Percentiles rank a stretch among this genome's conserved stretches.
phyloP scores from a whole-genome alignment of 2,113 vertebrate genomes.

The Leptocoma aspasia region DNA sequence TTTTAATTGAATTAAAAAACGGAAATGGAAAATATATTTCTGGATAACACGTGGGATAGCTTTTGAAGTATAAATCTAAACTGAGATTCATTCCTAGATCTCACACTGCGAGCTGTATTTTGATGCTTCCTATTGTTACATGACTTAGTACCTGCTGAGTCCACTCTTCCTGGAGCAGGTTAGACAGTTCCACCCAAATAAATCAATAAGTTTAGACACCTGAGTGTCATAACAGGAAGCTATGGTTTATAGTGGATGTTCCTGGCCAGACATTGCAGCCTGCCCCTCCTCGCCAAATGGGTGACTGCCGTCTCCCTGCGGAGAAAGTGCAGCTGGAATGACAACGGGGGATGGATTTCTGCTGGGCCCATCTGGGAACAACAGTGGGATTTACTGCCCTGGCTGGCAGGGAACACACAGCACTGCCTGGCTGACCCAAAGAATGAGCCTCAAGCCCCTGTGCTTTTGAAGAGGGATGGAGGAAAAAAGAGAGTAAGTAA shows the following conservation, averaged over 20 bases:
- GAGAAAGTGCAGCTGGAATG: slow-evolving; percentile 25
- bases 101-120: not conserved
- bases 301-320: not conserved
- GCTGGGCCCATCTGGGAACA: not conserved
- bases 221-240: slow-evolving; percentile 51
- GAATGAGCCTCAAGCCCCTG: not conserved
- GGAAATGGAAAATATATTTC: not conserved
- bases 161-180: not conserved
- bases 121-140: not conserved
- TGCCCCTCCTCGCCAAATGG: not conserved
- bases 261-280: slow-evolving; percentile 40
- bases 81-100: not conserved
- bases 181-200: slow-evolving; percentile 6
- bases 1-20: not conserved
- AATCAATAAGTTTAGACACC: slow-evolving; percentile 46
- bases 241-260: slow-evolving; percentile 39
- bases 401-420: not conserved
- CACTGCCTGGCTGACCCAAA: not conserved
- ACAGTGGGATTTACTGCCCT: not conserved
- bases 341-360: slow-evolving; percentile 3
- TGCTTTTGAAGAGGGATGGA: not conserved
- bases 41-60: not conserved
- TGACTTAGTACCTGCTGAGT: not conserved
- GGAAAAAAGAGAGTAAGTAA: not conserved
- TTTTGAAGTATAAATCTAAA: not conserved